A percentile compares a stretch with the other conserved stretches of the same genome.
Conservation (phyloP, 2,113 vertebrate genomes). For the Platichthys stellatus region DNA sequence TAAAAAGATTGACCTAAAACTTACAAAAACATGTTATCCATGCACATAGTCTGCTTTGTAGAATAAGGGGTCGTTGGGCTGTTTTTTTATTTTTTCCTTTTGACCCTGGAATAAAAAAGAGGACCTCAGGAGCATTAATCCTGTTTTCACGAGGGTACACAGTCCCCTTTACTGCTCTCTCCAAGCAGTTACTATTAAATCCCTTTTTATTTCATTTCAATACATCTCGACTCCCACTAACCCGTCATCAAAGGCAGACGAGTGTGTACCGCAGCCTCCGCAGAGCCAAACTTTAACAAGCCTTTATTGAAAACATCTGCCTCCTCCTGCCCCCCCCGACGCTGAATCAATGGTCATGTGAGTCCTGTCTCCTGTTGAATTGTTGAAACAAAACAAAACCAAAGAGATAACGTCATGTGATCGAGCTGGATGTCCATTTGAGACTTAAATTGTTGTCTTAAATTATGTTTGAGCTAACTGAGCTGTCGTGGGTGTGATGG, state of each 20-base stretch:
- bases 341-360: slow-evolving; percentile 36
- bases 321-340: slow-evolving; percentile 18
- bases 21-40: slow-evolving; percentile 14
- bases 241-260: slow-evolving; percentile 76
- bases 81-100: slow-evolving; percentile 21
- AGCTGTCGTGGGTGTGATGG: slow-evolving; percentile 30
- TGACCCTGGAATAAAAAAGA: slow-evolving; percentile 51
- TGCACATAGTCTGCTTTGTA: slow-evolving; percentile 17
- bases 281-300: slow-evolving; percentile 77
- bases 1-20: slow-evolving; percentile 38
- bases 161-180: slow-evolving; percentile 68
- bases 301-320: slow-evolving; percentile 81
- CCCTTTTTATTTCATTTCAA: slow-evolving; percentile 77
- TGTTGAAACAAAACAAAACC: slow-evolving; percentile 52
- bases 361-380: slow-evolving; percentile 56
- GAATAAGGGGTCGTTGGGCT: slow-evolving; percentile 20
- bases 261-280: slow-evolving; percentile 67
- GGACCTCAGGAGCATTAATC: slow-evolving; percentile 69
- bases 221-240: slow-evolving; percentile 77
- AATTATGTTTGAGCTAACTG: not conserved
- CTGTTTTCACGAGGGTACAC: slow-evolving; percentile 66
- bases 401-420: slow-evolving; percentile 47
- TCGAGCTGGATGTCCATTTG: slow-evolving; percentile 62
- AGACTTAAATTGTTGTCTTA: not conserved
- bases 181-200: slow-evolving; percentile 77